Conservation (phyloP, 2,888 invertebrate species). For the Tillus elongatus region DNA sequence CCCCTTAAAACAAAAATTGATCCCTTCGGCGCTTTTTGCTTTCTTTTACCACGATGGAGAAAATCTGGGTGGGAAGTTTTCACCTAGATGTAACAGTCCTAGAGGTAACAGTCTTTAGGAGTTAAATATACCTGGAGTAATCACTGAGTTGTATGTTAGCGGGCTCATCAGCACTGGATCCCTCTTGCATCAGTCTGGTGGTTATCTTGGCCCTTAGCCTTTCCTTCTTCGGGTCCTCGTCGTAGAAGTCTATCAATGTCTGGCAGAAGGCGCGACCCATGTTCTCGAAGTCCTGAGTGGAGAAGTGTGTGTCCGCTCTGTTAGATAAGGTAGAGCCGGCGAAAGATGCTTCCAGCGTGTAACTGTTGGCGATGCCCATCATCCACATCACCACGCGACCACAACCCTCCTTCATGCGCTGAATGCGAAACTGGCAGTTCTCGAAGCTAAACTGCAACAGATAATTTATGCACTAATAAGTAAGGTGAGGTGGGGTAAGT, state of each 20-base stretch:
- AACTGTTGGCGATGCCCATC: constrained; percentile 89
- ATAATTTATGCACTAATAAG: too few species aligned
- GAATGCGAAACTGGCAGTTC: constrained; percentile 87
- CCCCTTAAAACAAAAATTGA: too few species aligned
- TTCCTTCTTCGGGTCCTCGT: constrained; percentile 75
- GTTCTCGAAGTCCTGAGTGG: constrained; percentile 65
- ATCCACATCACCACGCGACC: constrained; percentile 93
- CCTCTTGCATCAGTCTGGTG: constrained; percentile 67
- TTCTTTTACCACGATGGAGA: too few species aligned
- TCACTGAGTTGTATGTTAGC: constrained; percentile 78
- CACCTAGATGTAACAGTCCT: too few species aligned
- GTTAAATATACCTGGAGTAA: constrained; percentile 66
- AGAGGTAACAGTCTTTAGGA: too few species aligned
- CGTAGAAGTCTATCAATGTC: constrained; percentile 84
- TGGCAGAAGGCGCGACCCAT: constrained; percentile 88
- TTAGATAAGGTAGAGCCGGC: constrained; percentile 81
- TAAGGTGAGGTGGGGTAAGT: too few species aligned
- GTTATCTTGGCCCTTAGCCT: constrained; percentile 67
- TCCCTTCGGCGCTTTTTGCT: too few species aligned
- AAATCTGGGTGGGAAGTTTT: too few species aligned
- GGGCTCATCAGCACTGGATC: constrained; percentile 82
- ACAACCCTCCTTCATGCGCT: constrained; percentile 89
- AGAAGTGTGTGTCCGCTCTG: constrained; percentile 76
- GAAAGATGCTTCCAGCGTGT: constrained; percentile 92
- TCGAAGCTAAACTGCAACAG: constrained; percentile 77